A percentile compares a stretch with the other conserved stretches of the same genome.
Conservation (phyloP, 2,113 vertebrate species). For the Corythoichthys intestinalis region DNA sequence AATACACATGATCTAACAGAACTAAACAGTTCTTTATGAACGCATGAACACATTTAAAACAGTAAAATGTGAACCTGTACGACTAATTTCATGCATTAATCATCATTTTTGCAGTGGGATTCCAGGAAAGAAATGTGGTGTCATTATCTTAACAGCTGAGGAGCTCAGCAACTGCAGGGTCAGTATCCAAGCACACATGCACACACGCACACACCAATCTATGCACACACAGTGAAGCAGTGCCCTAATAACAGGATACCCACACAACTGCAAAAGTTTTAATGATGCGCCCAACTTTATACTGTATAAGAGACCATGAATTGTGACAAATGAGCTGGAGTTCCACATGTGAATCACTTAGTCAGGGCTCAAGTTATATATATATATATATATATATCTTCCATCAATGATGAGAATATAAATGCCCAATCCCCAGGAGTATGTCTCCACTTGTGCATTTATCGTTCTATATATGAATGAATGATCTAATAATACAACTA, state of each 20-base stretch:
- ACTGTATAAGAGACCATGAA: not conserved
- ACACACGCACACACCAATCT: constrained; percentile 12
- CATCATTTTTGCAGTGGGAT: constrained; percentile 65
- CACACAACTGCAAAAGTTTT: not conserved
- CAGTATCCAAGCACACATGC: constrained; percentile 44
- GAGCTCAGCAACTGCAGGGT: constrained; percentile 78
- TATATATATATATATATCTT: not conserved
- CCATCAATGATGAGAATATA: not conserved
- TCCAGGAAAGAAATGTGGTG: constrained; percentile 75
- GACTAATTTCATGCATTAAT: constrained; percentile 34
- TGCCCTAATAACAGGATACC: not conserved
- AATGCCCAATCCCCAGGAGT: not conserved
- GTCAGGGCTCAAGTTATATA: not conserved
- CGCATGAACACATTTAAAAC: not conserved
- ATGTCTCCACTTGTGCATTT: not conserved
- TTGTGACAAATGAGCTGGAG: not conserved
- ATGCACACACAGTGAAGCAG: constrained; percentile 4
- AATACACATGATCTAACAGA: not conserved
- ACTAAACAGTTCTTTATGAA: constrained; percentile 6
- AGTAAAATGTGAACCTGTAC: constrained; percentile 17
- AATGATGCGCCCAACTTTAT: constrained; percentile 5
- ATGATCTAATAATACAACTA: not conserved
- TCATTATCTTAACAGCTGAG: constrained; percentile 73
- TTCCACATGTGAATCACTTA: constrained; percentile 7
- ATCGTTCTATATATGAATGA: not conserved